phyloP scores from a whole-genome alignment of 2,888 invertebrate species.

The Hetaerina titia region DNA sequence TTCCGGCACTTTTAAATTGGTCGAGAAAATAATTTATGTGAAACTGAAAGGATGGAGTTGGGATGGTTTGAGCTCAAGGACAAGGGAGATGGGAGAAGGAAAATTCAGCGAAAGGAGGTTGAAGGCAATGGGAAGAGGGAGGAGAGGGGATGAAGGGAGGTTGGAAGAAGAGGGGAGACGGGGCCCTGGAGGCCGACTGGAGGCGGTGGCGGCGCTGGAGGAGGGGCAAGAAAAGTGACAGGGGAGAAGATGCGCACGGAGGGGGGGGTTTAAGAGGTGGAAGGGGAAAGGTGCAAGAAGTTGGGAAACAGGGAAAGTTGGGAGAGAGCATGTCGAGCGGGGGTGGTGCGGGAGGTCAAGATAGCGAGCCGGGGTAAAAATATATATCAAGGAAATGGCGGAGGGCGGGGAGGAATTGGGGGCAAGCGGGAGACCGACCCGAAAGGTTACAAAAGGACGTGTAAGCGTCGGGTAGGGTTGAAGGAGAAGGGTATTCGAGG shows the following conservation, averaged over 20 bases:
- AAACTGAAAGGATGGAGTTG: not conserved
- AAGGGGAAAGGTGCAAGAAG: slow-evolving; percentile 27
- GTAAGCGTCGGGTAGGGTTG: not conserved
- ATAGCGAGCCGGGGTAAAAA: not conserved
- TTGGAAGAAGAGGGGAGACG: not conserved
- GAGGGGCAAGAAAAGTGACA: not conserved
- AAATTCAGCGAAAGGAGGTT: not conserved
- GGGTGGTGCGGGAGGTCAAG: not conserved
- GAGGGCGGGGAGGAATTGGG: not conserved
- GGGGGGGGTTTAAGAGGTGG: not conserved
- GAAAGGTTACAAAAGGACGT: not conserved
- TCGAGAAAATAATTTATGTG: too few species aligned
- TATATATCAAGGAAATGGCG: not conserved
- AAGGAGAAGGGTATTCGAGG: not conserved
- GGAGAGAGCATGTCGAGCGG: slow-evolving; percentile 5
- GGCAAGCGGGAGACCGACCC: not conserved
- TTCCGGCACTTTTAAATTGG: too few species aligned
- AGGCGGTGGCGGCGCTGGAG: not conserved
- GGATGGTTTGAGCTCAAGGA: not conserved
- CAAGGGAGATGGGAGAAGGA: not conserved
- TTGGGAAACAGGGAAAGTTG: slow-evolving; percentile 53
- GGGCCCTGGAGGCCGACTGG: not conserved
- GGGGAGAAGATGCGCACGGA: not conserved
- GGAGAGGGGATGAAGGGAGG: not conserved
- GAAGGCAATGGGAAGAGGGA: not conserved